Evolutionary conservation across 2,113 vertebrate species (phyloP), one percentile per base, ranked within the genome.

Genomic region (Callorhinus ursinus): DNA sequence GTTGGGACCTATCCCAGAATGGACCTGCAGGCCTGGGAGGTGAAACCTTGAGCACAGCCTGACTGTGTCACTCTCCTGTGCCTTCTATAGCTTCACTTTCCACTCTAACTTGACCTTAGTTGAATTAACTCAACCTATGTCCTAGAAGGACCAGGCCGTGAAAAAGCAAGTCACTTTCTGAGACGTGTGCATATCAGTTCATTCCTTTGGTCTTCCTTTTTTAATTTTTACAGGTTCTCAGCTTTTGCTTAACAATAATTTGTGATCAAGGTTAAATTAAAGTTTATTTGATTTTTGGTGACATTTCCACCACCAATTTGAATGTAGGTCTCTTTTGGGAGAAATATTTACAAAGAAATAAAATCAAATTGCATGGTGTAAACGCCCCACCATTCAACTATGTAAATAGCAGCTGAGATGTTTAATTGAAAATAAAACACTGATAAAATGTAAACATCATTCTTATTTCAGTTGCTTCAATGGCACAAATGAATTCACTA

Each of bases 261-360:
- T 98, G 97, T 98, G 97, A 98, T 98, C 94, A 98, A 92, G 57
- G 57, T 92, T 96, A 97, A 98, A 98, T 98, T 91, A 96, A 97
- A 98, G 95, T 98, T 98, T 98, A 98, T 99, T 98, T 99, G 98
- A 98, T 98, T 98, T 97, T 98, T 94, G 97, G 91, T 98, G 98
- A 98, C 98, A 98, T 97, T 99, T 99, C 98, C 97, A 97, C 98
- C 98, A 98, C 93, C 98, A 98, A 98, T 98, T 98, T 98, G 98
- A 99, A 98, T 96, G 98, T 98, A 97, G 94, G 96, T 98, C 98
- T 98, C 97, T 59, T 26, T 92, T 97, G 98, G 98, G 97, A 98
- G 97, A 99, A 99, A 99, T 98, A 98, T 99, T 99, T 99, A 99
- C 93, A 95, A 53, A 98, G 98, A 98, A 98, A 98, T 98, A 98